Conservation (phyloP, 1,140 invertebrate species). For the Anastatus disparis region DNA sequence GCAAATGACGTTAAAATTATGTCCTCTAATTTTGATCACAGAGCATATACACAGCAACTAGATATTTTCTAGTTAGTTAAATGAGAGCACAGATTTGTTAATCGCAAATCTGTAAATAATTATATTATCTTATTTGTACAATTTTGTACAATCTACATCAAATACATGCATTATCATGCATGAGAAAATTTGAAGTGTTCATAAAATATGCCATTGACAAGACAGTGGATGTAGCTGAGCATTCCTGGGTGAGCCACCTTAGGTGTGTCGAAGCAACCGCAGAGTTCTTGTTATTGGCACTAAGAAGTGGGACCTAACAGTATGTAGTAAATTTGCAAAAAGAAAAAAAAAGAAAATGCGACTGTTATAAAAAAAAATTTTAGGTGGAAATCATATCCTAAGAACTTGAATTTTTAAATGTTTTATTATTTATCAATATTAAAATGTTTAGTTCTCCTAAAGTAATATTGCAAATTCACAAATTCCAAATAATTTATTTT, state of each 20-base stretch:
- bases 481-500: background rate
- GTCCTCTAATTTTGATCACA: slow-evolving; percentile 35
- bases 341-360: too few relatives aligned
- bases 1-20: slow-evolving; percentile 20
- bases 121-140: too few relatives aligned
- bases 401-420: too few relatives aligned
- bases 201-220: slow-evolving; percentile 44
- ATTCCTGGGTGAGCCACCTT: slow-evolving; percentile 44
- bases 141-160: slow-evolving; percentile 29
- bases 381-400: too few relatives aligned
- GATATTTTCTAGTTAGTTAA: slow-evolving; percentile 10
- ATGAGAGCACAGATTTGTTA: slow-evolving; percentile 8
- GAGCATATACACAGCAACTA: background rate
- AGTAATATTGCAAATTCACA: too few relatives aligned
- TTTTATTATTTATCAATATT: too few relatives aligned
- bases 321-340: slow-evolving; percentile 48
- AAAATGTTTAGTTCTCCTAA: too few relatives aligned
- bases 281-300: slow-evolving; percentile 50
- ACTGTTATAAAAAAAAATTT: too few relatives aligned
- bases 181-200: slow-evolving; percentile 29
- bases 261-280: slow-evolving; percentile 42
- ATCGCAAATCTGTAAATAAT: slow-evolving; percentile 24
- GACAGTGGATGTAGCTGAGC: slow-evolving; percentile 48
- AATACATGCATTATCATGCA: slow-evolving; percentile 26
- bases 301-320: slow-evolving; percentile 51